phyloP scores from a whole-genome alignment of 2,888 invertebrate species.

The Nemotelus nigrinus region DNA sequence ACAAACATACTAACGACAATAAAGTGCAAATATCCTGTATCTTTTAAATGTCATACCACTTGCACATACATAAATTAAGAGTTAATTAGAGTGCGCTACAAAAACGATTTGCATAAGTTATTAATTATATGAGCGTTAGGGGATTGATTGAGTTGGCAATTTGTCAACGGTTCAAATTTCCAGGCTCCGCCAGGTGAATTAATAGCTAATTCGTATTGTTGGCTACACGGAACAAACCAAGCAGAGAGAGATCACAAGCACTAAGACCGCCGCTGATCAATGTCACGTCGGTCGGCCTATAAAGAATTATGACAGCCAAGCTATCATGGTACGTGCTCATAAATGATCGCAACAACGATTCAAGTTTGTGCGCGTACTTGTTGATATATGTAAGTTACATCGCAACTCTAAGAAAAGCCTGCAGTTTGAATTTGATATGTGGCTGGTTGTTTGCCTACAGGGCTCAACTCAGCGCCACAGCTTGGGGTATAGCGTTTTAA shows the following conservation, averaged over 20 bases:
- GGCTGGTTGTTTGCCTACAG: too few relatives aligned
- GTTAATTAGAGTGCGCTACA: conserved; percentile 30
- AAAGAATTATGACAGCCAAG: conserved; percentile 2
- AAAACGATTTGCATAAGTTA: conserved; percentile 23
- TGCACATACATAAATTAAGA: conserved; percentile 14
- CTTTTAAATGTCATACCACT: neutral
- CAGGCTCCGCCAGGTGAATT: conserved; percentile 20
- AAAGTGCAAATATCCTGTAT: conserved; percentile 26
- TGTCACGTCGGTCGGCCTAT: conserved; percentile 4
- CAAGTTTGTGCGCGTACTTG: too few relatives aligned
- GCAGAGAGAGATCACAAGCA: neutral
- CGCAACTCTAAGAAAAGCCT: too few relatives aligned
- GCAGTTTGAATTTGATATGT: too few relatives aligned
- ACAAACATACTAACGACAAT: neutral
- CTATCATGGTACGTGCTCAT: conserved; percentile 2
- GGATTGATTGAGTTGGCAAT: conserved; percentile 37
- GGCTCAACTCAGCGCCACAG: neutral
- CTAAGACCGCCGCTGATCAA: conserved; percentile 1
- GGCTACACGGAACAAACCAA: neutral
- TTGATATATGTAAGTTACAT: too few relatives aligned
- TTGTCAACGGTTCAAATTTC: conserved; percentile 20
- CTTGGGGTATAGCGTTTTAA: neutral
- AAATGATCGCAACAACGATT: neutral
- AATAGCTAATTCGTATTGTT: neutral
- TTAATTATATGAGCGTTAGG: conserved; percentile 30